Evolutionary conservation across 2,888 invertebrate species (phyloP), one percentile per base, ranked within the genome.

Genomic region (Lysandra bellargus): DNA sequence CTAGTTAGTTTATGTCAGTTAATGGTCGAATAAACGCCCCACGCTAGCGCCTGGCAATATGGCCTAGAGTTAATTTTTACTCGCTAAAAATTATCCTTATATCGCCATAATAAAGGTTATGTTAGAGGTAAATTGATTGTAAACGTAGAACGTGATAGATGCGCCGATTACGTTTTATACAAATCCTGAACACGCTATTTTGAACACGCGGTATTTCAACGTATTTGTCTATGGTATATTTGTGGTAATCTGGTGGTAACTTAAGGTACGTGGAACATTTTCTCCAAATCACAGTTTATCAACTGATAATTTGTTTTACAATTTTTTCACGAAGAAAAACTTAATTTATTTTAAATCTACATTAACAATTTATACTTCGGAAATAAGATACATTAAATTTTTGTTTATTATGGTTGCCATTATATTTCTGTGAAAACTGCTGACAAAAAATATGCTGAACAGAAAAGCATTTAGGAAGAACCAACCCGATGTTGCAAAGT

Each of bases 1-100:
- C 69, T 33, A 69, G 69, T 69, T 69, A 69, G 33, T 30, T 69
- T 69, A 64, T 69, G 69, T 69, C 33, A 69, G 69, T 69, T 69
- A 69, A 37, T 69, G 14, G 69, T 69, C 33, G 69, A 69, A 69
- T 69, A 69, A 69, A 69, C 69, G 33, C 33, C 69, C 69, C 33
- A 33, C 33, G 69, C 5, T 33, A 69, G 33, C 69, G 14, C 4
- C 33, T 57, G 57, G 53, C 53, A 53, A 53, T 53, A 14, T 14
- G 53, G 17, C 57, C 57, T 57, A 17, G 1, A 57, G 57, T 57
- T 57, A 57, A 57, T 17, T 17, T 57, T 14, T 4, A 57, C 17
- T 17, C 57, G 17, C 4, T 57, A 14, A 57, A 57, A 57, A 57
- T 57, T 1, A 57, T 57, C 14, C 17, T 57, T 57, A 17, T 17